phyloP scores from a whole-genome alignment of 2,113 vertebrate genomes.

The Etheostoma cragini region DNA sequence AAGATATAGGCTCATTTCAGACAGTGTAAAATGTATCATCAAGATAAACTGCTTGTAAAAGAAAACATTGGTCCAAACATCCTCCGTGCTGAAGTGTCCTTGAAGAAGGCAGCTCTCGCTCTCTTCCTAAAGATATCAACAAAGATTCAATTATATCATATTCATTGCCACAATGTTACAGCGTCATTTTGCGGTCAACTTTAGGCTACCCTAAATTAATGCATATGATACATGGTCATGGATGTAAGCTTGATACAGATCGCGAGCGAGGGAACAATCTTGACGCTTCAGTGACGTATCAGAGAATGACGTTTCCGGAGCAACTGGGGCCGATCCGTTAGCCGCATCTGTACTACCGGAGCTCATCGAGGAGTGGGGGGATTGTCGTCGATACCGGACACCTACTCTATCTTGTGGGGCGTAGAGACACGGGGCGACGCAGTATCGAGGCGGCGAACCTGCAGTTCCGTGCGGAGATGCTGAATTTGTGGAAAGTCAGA shows the following conservation, averaged over 20 bases:
- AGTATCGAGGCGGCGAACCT: conserved; percentile 73
- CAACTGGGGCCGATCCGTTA: conserved; percentile 77
- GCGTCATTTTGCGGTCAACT: not conserved
- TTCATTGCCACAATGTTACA: not conserved
- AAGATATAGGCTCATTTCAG: not conserved
- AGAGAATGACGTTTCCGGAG: conserved; percentile 79
- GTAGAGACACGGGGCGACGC: conserved; percentile 66
- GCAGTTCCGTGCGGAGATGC: conserved; percentile 84
- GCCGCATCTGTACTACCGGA: conserved; percentile 57
- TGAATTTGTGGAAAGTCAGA: conserved; percentile 98
- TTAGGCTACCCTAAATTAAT: too few relatives aligned
- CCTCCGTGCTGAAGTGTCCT: not conserved
- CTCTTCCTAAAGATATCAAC: not conserved
- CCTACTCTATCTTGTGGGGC: conserved; percentile 59
- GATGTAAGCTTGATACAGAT: not conserved
- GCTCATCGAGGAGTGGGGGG: conserved; percentile 30
- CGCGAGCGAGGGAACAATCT: conserved; percentile 4
- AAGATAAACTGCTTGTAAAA: not conserved
- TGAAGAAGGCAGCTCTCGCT: not conserved
- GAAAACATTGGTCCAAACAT: not conserved
- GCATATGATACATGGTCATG: not conserved
- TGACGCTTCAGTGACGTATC: conserved; percentile 69
- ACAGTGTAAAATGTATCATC: not conserved
- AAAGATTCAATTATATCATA: not conserved
- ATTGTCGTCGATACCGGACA: conserved; percentile 64